Conservation (phyloP, 2,888 invertebrate genomes). For the Acanthosepion esculentum region DNA sequence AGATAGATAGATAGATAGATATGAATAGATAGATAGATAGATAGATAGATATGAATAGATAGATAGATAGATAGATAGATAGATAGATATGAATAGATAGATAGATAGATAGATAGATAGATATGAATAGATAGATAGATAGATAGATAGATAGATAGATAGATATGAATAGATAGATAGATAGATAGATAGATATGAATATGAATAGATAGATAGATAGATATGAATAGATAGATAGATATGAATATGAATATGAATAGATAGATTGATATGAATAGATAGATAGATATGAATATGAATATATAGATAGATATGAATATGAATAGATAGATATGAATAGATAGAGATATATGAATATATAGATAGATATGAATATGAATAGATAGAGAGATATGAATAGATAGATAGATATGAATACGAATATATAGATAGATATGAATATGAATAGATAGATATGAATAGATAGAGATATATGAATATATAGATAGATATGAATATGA, state of each 20-base stretch:
- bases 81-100: neutral
- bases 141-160: neutral
- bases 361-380: too few relatives aligned
- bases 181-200: too few relatives aligned
- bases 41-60: neutral
- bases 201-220: too few relatives aligned
- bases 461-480: too few relatives aligned
- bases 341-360: too few relatives aligned
- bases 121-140: neutral
- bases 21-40: neutral
- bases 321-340: neutral
- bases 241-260: neutral
- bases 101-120: neutral
- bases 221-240: too few relatives aligned
- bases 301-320: neutral
- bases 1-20: neutral
- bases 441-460: too few relatives aligned
- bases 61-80: neutral
- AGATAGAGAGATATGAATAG: too few relatives aligned
- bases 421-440: too few relatives aligned
- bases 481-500: neutral
- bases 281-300: neutral
- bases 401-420: too few relatives aligned
- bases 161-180: too few relatives aligned
- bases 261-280: neutral